These are phyloP conservation scores for Julus scandinavius DNA, from an alignment of 2,888 invertebrate genomes.

Conservation along the genomic window DNA sequence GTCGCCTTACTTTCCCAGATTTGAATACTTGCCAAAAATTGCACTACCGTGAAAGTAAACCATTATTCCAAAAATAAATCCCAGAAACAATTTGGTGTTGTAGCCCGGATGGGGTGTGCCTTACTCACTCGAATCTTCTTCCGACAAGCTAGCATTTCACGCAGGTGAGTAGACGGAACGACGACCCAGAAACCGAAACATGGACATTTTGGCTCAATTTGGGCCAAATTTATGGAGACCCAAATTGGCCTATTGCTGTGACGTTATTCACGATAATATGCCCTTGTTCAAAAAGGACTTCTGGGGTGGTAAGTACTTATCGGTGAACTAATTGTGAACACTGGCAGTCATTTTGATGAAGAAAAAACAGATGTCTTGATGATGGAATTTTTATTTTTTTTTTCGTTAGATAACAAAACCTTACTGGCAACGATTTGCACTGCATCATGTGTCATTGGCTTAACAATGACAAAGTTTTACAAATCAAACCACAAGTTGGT, in stretches of 20 bases:
- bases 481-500: background rate
- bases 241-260: slow-evolving; percentile 5
- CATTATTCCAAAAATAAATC: slow-evolving; percentile 30
- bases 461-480: slow-evolving; percentile 33
- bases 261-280: slow-evolving; percentile 5
- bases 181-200: background rate
- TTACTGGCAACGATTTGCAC: slow-evolving; percentile 30
- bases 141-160: slow-evolving; percentile 1
- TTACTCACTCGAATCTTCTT: background rate
- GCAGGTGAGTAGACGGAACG: slow-evolving; percentile 1
- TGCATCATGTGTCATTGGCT: slow-evolving; percentile 3
- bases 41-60: slow-evolving; percentile 28
- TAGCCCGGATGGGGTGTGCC: background rate
- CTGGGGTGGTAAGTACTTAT: slow-evolving; percentile 11
- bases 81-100: slow-evolving; percentile 9
- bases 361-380: background rate
- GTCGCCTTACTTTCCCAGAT: background rate
- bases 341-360: background rate
- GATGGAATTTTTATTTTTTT: background rate
- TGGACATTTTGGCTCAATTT: slow-evolving; percentile 7
- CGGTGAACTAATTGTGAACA: background rate
- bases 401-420: background rate
- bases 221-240: slow-evolving; percentile 40
- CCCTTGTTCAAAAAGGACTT: background rate
- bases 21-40: slow-evolving; percentile 14